phyloP scores from a whole-genome alignment of 2,113 vertebrate genomes.

The Gnathonemus echidnorhynchus region DNA sequence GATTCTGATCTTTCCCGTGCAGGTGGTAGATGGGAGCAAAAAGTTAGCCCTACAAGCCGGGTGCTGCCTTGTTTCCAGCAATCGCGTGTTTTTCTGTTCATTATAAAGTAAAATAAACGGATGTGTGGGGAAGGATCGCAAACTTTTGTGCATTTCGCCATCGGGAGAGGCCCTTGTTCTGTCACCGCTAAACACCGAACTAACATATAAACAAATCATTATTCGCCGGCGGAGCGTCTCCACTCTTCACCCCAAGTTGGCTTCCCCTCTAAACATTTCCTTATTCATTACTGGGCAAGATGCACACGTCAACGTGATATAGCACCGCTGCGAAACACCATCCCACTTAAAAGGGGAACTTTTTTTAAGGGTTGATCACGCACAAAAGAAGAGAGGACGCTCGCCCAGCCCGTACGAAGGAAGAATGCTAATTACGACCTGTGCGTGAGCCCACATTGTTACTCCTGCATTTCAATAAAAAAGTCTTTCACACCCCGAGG shows the following conservation, averaged over 20 bases:
- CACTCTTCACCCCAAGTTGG: neutral
- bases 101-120: conserved; percentile 7
- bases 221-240: neutral
- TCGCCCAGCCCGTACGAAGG: conserved; percentile 50
- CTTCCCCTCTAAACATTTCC: neutral
- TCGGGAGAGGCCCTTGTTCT: neutral
- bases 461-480: conserved; percentile 53
- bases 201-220: conserved; percentile 18
- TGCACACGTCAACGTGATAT: conserved; percentile 13
- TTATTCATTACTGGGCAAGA: conserved; percentile 7
- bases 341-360: conserved; percentile 22
- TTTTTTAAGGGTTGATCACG: conserved; percentile 13
- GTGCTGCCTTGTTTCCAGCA: neutral
- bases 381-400: conserved; percentile 47
- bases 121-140: neutral
- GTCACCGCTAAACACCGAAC: neutral
- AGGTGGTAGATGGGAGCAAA: neutral
- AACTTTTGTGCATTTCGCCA: conserved; percentile 2
- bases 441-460: conserved; percentile 50
- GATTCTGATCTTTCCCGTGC: neutral
- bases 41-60: neutral
- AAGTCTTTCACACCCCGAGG: conserved; percentile 49
- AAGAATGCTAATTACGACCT: conserved; percentile 66
- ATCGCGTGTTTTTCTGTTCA: neutral
- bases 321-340: neutral